phyloP scores from a whole-genome alignment of 2,797 vertebrate species.

The Sphenodon punctatus region DNA sequence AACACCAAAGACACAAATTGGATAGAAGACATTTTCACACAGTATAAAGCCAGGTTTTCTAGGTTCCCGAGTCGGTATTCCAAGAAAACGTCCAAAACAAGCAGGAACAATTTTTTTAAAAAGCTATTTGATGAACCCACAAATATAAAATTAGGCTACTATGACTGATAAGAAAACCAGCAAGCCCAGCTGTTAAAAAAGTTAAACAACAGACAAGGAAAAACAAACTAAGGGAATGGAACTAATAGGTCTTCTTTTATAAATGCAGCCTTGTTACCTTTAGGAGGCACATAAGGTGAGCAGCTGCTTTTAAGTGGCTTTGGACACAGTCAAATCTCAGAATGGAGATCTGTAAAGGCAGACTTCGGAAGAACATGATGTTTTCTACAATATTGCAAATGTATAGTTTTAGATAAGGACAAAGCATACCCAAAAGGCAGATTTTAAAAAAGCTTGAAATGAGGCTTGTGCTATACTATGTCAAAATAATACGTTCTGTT shows the following conservation, averaged over 20 bases:
- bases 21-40: neutral
- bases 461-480: neutral
- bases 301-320: neutral
- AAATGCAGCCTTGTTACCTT: neutral
- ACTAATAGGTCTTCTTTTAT: neutral
- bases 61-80: neutral
- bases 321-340: too few relatives aligned
- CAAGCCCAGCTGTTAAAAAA: neutral
- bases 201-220: neutral
- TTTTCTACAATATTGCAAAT: neutral
- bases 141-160: neutral
- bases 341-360: neutral
- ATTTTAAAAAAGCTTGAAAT: neutral
- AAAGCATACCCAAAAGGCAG: neutral
- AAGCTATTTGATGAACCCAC: neutral
- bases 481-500: neutral
- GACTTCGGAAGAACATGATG: neutral
- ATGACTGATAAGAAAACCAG: neutral
- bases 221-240: neutral
- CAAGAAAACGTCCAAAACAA: neutral
- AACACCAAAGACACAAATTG: neutral
- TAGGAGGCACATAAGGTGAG: neutral
- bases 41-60: neutral
- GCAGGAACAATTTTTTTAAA: neutral
- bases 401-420: neutral